Conservation (phyloP, 2,113 vertebrate species). For the Bubo blakistoni region DNA sequence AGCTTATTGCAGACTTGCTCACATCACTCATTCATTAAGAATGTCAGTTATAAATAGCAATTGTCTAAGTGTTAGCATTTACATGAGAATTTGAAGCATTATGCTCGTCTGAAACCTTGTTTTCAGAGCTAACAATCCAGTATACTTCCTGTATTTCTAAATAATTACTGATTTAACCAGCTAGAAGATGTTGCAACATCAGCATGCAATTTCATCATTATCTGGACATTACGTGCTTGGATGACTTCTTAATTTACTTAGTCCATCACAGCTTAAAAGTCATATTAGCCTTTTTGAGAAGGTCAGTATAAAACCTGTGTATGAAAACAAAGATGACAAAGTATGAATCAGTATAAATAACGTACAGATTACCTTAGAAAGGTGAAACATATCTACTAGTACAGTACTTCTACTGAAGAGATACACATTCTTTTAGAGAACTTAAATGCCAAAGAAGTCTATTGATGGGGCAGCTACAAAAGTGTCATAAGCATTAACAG, state of each 20-base stretch:
- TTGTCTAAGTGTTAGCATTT: neutral
- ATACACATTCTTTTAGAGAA: neutral
- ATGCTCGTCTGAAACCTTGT: neutral
- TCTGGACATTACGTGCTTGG: neutral
- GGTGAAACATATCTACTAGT: neutral
- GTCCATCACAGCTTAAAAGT: neutral
- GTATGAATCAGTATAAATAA: neutral
- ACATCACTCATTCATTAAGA: neutral
- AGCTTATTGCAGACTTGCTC: neutral
- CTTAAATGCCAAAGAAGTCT: neutral
- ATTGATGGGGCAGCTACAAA: neutral
- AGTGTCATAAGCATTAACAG: neutral
- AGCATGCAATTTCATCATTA: neutral
- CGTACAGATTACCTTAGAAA: neutral
- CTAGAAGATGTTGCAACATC: neutral
- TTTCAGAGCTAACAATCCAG: neutral
- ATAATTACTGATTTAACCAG: neutral
- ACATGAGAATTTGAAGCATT: neutral
- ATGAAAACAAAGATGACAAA: neutral
- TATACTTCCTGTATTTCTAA: neutral
- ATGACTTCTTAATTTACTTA: neutral
- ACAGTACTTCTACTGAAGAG: neutral
- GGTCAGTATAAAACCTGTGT: neutral
- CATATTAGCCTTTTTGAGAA: neutral
- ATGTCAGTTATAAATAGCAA: neutral